phyloP scores from a whole-genome alignment of 2,888 invertebrate genomes.

The Rhyacophila evoluta region DNA sequence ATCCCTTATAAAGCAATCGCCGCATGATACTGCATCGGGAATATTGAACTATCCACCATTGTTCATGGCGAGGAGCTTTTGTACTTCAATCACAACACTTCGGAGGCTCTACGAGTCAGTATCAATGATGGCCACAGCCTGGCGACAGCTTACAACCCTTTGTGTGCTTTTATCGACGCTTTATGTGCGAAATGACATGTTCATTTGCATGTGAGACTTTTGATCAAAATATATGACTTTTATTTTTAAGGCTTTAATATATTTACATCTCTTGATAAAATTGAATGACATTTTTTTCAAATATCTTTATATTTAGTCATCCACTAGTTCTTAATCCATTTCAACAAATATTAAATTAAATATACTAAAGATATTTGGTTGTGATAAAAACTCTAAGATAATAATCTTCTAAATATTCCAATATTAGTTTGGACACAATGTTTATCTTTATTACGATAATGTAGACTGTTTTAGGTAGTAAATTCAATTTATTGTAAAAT shows the following conservation, averaged over 20 bases:
- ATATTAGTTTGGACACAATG: no score
- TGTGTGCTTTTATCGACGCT: constrained; percentile 41
- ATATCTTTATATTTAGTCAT: no score
- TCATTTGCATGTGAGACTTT: constrained; percentile 38
- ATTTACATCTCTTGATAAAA: no score
- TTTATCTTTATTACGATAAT: no score
- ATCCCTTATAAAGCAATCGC: constrained; percentile 17
- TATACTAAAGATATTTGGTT: no score
- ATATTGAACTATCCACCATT: constrained; percentile 40
- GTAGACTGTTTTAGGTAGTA: no score
- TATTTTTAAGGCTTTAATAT: not conserved
- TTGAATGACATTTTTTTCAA: no score
- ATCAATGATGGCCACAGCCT: constrained; percentile 32
- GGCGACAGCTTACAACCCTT: constrained; percentile 44
- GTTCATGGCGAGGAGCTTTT: constrained; percentile 36
- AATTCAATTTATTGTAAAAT: no score
- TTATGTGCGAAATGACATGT: constrained; percentile 47
- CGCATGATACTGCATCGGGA: constrained; percentile 17
- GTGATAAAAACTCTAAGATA: no score
- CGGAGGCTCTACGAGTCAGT: not conserved
- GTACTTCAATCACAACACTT: constrained; percentile 45
- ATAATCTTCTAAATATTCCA: no score
- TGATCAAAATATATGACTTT: not conserved
- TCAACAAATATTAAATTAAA: no score
- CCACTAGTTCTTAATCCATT: no score